These are phyloP conservation scores for Mastomys natalensis DNA, from an alignment of 2,113 vertebrate genomes.

Conservation along the genomic window DNA sequence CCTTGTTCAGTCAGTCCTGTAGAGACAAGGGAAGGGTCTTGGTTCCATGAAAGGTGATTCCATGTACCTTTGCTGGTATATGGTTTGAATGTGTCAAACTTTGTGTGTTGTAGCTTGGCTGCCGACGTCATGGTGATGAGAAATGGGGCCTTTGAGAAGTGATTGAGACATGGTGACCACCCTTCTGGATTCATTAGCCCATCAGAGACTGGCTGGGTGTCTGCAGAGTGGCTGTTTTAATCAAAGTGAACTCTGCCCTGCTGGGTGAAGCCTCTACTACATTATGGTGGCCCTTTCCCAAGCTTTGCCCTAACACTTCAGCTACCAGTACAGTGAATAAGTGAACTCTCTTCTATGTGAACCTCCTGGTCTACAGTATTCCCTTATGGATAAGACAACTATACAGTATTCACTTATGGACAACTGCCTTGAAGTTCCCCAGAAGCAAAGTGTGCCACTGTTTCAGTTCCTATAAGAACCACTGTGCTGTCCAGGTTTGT, in stretches of 20 bases:
- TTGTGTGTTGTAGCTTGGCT: neutral
- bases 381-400: neutral
- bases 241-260: neutral
- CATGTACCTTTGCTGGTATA: neutral
- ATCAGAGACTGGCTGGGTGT: neutral
- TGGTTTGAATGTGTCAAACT: neutral
- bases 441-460: neutral
- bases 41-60: too few species aligned
- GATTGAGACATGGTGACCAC: neutral
- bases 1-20: accelerated
- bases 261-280: neutral
- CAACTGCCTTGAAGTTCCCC: neutral
- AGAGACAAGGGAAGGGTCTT: neutral
- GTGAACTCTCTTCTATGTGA: too few species aligned
- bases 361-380: neutral
- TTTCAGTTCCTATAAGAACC: neutral
- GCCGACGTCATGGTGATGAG: neutral
- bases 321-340: neutral
- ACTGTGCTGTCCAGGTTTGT: neutral
- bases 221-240: neutral
- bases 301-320: neutral
- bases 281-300: neutral
- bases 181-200: neutral
- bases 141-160: neutral
- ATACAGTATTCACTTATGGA: neutral